Base-by-base conservation (phyloP, 1,140 invertebrate genomes). In the Drosophila murphyi region DNA sequence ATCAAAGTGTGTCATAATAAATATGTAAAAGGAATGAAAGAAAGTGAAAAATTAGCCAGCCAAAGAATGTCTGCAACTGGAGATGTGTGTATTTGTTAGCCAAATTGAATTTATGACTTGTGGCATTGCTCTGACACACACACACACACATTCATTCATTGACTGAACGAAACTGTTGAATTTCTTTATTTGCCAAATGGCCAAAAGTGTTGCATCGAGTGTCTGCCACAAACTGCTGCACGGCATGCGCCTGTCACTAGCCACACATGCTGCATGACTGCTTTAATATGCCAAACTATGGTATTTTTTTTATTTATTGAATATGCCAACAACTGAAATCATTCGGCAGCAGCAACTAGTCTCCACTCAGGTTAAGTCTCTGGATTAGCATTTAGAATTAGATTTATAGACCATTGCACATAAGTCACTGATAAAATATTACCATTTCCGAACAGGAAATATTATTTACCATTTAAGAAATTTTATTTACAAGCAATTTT, bases 101-200 rank as follows among this genome's bases (percentile, higher is more conserved):
- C 83, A 88, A 88, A 88, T 88, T 88, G 83, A 88, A 88, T 88
- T 88, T 88, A 88, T 89, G 83, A 88, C 83, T 85, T 88, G 80
- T 88, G 83, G 83, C 83, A 65, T 57, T 83, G 65, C 76, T 69
- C 62, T 70, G 52, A 67, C 65, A 73, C 56, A 61, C 41, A 64
- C 10, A 47, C 50, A 70, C 60, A 72, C 28, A 61, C 12, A 62
- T 39, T 39, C 4, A n/a, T 41, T 41, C 39, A 43, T n/a, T n/a
- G 39, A 41, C 31, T 34, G 41, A 39, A 47, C 85, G 76, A 87
- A 83, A 87, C 83, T 87, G 83, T 82, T 89, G 83, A 83, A 87
- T 80, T 88, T 74, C 77, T 88, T 72, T 20, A 20, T 20, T 76
- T 55, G 73, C 60, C 76, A 80, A 80, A 87, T 88, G 82, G 80